Evolutionary conservation across 2,888 invertebrate genomes (phyloP), one percentile per base, ranked within the genome.

Genomic region (Thecocarcelia acutangulata): DNA sequence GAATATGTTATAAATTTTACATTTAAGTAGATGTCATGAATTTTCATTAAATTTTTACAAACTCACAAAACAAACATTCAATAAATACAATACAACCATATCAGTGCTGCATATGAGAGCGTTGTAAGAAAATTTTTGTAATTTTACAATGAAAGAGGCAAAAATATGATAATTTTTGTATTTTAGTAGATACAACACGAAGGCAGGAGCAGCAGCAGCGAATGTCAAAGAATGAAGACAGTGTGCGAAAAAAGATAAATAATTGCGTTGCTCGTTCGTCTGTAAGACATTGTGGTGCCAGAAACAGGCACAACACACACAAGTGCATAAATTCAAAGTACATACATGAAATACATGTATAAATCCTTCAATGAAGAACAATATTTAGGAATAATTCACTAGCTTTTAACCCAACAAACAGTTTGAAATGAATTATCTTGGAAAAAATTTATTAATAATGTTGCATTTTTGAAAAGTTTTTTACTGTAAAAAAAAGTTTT

Each of bases 231-330:
- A 11, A 17, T 63, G 24, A 68, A 56, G 58, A 54, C 61, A 72
- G 40, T 48, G 48, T 74, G 58, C 74, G 81, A 83, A 80, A 28
- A 28, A 77, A 85, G 82, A 88, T 89, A 89, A 88, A 87, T 88
- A 89, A 88, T 89, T 88, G 87, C 86, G 84, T 85, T 88, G 87
- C 85, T 86, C 85, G 86, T 86, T 87, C 85, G 86, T 84, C 85
- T 85, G 87, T 84, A 85, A 88, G 86, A 84, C 84, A 75, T 78
- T 76, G 72, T 70, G 75, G 84, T 81, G 77, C 64, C 82, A 83
- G 40, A 54, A 76, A 24, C 70, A 81, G 58, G 21, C 19, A 75
- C 56, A 61, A 46, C 40, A 86, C 84, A 85, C 84, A 85, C 84
- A 86, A 84, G 9, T 33, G 33, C 1, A 33, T 33, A 33, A 33